Evolutionary conservation across 2,797 vertebrate species (phyloP).

Genomic region (Manis pentadactyla): DNA sequence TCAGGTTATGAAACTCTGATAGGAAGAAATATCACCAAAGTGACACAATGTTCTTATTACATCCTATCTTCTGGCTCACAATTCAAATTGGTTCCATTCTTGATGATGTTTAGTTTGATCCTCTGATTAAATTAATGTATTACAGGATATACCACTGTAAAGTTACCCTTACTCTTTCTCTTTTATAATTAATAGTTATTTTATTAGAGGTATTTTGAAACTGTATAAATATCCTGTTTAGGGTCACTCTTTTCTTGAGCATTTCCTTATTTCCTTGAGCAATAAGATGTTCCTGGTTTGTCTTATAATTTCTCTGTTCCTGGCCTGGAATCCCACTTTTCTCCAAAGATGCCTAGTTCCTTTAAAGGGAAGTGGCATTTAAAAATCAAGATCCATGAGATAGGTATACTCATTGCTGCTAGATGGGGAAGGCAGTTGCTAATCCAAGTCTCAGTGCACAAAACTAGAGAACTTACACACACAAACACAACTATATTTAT

Average conservation of each 20-base stretch:
- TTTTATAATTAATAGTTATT: conserved; percentile 8
- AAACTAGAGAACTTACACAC: not conserved
- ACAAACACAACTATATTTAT: not conserved
- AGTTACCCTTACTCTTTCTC: not conserved
- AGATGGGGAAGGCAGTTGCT: not conserved
- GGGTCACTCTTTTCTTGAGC: not conserved
- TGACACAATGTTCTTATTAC: not conserved
- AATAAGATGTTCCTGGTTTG: not conserved
- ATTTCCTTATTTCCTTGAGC: not conserved
- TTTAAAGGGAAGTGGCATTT: not conserved
- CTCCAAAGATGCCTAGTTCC: not conserved
- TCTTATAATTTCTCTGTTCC: not conserved
- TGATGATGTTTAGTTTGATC: not conserved
- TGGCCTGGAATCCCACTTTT: not conserved
- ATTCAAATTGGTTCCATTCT: not conserved
- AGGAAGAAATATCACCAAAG: not conserved
- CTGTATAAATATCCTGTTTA: not conserved
- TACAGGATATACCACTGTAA: not conserved
- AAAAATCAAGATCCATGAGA: not conserved
- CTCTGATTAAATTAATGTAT: not conserved
- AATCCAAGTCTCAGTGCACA: not conserved
- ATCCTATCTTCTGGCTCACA: not conserved
- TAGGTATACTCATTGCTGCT: not conserved
- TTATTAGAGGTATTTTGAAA: not conserved
- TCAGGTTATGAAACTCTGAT: not conserved